Base-by-base conservation (phyloP, 1,140 invertebrate genomes). In the Drosophila rhopaloa region DNA sequence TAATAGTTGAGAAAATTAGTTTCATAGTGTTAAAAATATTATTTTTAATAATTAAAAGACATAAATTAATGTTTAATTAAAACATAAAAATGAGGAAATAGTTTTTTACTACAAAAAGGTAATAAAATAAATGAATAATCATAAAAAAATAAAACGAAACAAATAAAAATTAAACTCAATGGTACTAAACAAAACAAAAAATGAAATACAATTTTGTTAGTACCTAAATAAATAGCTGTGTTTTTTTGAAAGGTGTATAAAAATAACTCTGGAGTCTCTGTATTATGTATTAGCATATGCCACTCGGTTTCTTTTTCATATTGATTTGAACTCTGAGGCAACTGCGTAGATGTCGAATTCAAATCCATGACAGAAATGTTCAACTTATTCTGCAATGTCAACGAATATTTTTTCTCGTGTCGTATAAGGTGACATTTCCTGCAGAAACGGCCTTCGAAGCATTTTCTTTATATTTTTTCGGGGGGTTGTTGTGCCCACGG, bases 401-500 rank as follows among this genome's bases (percentile, higher is more conserved):
- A 76, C 84, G 40, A 63, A 71, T 71, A 46, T 59, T 82, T 63
- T 47, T 43, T 43, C 16, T 47, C 37, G 46, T 72, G 57, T 71
- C 70, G 82, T 82, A 56, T 86, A 82, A 73, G 82, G 83, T 86
- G 79, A 79, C 82, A 82, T 86, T 86, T 86, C 82, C 82, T 86
- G 82, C 40, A 55, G 47, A 80, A 81, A 81, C 61, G 81, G 82
- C 74, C 82, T 84, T 81, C 74, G 55, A 57, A 82, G 76, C 83
- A 83, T 59, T 82, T 88, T 85, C 37, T n/a, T 41, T 46, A 13
- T 48, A 16, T 9, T 24, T 40, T 47, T 63, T 48, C 46, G 27
- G 27, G 47, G 35, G 60, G 29, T 40, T 55, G 37, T 55, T 40
- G 32, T 38, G 53, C 48, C 38, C 27, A 32, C 37, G 37, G 38